Base-by-base conservation (phyloP, 2,113 vertebrate species). In the Silurus glanis region DNA sequence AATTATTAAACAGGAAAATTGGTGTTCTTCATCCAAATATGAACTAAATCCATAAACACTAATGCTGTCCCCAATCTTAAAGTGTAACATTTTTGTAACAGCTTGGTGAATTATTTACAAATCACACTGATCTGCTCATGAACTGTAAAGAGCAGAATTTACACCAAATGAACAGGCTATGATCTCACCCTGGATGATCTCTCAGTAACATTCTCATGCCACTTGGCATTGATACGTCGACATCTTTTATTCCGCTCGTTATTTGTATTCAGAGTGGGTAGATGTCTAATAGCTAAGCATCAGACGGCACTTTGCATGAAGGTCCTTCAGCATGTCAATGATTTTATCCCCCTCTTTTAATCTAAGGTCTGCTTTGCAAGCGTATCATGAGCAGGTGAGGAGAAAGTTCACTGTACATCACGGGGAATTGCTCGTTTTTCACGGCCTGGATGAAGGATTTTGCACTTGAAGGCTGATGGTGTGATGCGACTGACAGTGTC, bases 351-450 rank as follows among this genome's bases (percentile, higher is more conserved):
- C 72, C 53, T 37, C 37, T 88, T 89, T 86, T 89, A 87, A 87
- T 89, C 86, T 80, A 74, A 55, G 76, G 23, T 82, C 86, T 89
- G 82, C 86, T 89, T 85, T 87, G 80, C 80, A 89, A 66, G 88
- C 80, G 16, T 58, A 19, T 58, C 86, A 49, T 21, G 75, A 64
- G 80, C 86, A 76, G 86, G 78, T 87, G 85, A 89, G 59, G 81
- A 62, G 83, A 89, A 89, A 47, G 83, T 83, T 85, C 55, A 62
- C 79, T 82, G 87, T 87, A 84, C 37, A 82, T 25, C 83, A 85
- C 69, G 72, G 81, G 62, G 88, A 37, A 87, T 87, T 83, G 69
- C 55, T 85, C 71, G 37, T 84, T 87, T 89, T 86, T 86, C 80
- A 62, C 79, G 78, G 84, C 75, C 82, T 67, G 86, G 85, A 87